Evolutionary conservation across 2,888 invertebrate species (phyloP).

Genomic region (Tholera decimalis): DNA sequence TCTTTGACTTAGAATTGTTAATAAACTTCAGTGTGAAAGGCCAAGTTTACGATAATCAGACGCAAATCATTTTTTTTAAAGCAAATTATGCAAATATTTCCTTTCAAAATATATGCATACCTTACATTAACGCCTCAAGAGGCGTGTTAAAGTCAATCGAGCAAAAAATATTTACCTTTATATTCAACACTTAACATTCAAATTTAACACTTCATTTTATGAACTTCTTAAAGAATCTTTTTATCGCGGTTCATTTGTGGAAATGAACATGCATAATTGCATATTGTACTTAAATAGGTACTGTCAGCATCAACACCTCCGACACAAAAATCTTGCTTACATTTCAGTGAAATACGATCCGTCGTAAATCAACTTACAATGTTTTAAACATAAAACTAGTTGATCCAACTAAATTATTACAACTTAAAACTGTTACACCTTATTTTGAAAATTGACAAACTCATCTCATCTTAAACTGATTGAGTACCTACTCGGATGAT

Average conservation of each 20-base stretch:
- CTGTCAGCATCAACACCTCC: conserved; percentile 21
- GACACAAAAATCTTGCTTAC: conserved; percentile 15
- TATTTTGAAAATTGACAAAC: conserved; percentile 2
- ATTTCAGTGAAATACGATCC: conserved; percentile 19
- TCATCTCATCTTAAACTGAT: not conserved
- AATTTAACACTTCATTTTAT: conserved; percentile 71
- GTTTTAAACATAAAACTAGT: conserved; percentile 17
- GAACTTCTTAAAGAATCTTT: conserved; percentile 72
- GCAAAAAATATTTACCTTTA: conserved; percentile 59
- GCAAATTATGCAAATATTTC: conserved; percentile 59
- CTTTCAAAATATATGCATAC: conserved; percentile 44
- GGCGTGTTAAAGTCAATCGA: conserved; percentile 52
- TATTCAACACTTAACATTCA: conserved; percentile 62
- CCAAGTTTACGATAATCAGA: conserved; percentile 38
- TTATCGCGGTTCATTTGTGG: conserved; percentile 61
- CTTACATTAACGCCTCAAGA: conserved; percentile 50
- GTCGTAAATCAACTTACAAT: conserved; percentile 25
- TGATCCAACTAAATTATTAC: conserved; percentile 31
- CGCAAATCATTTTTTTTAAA: conserved; percentile 40
- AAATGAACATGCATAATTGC: conserved; percentile 59
- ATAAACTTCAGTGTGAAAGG: conserved; percentile 28
- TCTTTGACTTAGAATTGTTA: conserved; percentile 38
- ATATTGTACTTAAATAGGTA: conserved; percentile 33
- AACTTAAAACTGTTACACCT: conserved; percentile 9
- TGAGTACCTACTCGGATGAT: not conserved